Evolutionary conservation across 2,888 invertebrate genomes (phyloP), one percentile per base, ranked within the genome.

Genomic region (Yponomeuta cagnagella): DNA sequence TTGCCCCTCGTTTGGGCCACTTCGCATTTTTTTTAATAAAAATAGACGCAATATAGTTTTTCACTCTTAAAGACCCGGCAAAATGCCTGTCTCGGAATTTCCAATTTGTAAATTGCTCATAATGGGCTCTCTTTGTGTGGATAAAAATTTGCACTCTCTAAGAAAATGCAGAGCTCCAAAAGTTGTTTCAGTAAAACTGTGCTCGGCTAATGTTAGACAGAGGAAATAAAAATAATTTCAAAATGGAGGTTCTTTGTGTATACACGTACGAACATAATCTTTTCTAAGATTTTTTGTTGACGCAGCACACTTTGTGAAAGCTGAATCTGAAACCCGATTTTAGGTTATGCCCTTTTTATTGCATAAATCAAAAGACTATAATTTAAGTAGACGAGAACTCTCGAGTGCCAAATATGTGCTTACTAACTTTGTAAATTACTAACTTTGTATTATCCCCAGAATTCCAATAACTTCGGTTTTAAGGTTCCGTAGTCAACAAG

Each of bases 1-100:
- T 90, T 78, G 77, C 88, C 86, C 88, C 88, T 89, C 86, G 87
- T 89, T 83, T 15, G 83, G 84, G 82, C 83, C 85, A 87, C 85
- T 88, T 81, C 84, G 87, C 86, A 85, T 87, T 90, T 89, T 69
- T 90, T 87, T 58, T 15, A 58, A 15, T 15, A 87, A 86, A 87
- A 86, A 89, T 87, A 87, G 87, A 84, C 79, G 83, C 83, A 83
- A 88, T 88, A 89, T 87, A 88, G 87, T 88, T 89, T 87, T 86
- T 84, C 86, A 82, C 80, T 77, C 75, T 79, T 81, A 79, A 75
- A 78, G 75, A 82, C 79, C 78, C 73, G 75, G 76, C 75, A 43
- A 74, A 75, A 73, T 70, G 74, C 77, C 75, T 77, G 79, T 77
- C 81, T 75, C 78, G 85, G 85, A 85, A 89, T 87, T 85, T 88